Base-by-base conservation (phyloP, 2,113 vertebrate species). In the Rhea pennata region DNA sequence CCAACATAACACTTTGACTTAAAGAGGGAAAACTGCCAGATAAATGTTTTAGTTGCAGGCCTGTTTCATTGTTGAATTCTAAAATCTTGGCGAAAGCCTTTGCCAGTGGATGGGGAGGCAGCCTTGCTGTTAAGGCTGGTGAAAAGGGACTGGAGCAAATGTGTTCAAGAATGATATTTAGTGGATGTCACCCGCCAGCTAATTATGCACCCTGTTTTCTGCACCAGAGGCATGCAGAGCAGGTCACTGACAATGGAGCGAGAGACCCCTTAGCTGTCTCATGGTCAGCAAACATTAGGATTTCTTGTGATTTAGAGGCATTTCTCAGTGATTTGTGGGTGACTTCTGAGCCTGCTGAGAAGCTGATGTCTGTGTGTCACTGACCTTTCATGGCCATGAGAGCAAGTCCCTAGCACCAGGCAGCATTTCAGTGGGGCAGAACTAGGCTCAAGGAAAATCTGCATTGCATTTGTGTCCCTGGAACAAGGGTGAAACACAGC, bases 1-100 rank as follows among this genome's bases (percentile, higher is more conserved):
- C 98, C 98, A 98, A 97, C 98, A 98, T 98, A 98, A 98, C 98
- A 98, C 98, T 98, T 98, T 98, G 97, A 98, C 98, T 98, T 98
- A 98, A 98, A 98, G 98, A 98, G 97, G 98, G 98, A 98, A 98
- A 98, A 98, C 98, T 98, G 98, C 98, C 98, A 98, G 98, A 98
- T 98, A 97, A 98, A 98, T 98, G 98, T 98, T 98, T 98, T 98
- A 98, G 97, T 97, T 98, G 97, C 97, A 98, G 97, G 97, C 97
- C 97, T 59, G 92, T 97, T 98, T 98, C 98, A 98, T 98, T 98
- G 98, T 93, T 98, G 98, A 97, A 97, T 74, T 95, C 97, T 97
- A 93, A 98, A 97, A 96, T 98, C 97, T 97, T 97, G 97, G 87
- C 97, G 88, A 94, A 97, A 94, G 97, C 93, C 96, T 94, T 97